Percentiles rank a stretch among this genome's conserved stretches.
phyloP scores from a whole-genome alignment of 2,888 invertebrate species.

The Zygaena filipendulae region DNA sequence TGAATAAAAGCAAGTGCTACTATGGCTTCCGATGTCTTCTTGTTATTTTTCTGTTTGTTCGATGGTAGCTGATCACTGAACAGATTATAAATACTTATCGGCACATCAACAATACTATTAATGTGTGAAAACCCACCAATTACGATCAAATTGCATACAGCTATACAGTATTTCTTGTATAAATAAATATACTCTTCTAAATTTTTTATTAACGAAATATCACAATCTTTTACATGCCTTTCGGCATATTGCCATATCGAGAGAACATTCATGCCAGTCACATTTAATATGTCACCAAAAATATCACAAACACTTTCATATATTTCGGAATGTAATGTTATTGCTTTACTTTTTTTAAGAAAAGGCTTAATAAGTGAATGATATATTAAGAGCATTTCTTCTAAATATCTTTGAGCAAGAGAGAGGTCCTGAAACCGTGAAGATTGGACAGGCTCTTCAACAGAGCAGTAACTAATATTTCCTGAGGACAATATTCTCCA shows the following conservation, averaged over 20 bases:
- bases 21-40: slow-evolving; percentile 67
- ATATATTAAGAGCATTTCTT: slow-evolving; percentile 74
- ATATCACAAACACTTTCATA: slow-evolving; percentile 74
- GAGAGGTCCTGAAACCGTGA: slow-evolving; percentile 64
- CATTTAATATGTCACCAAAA: slow-evolving; percentile 75
- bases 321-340: slow-evolving; percentile 65
- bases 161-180: slow-evolving; percentile 76
- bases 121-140: slow-evolving; percentile 77
- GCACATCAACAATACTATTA: slow-evolving; percentile 71
- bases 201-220: slow-evolving; percentile 75
- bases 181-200: slow-evolving; percentile 77
- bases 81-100: slow-evolving; percentile 62
- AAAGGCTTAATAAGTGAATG: slow-evolving; percentile 72
- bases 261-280: slow-evolving; percentile 74
- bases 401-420: slow-evolving; percentile 76
- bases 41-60: slow-evolving; percentile 63
- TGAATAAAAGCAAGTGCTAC: slow-evolving; percentile 70
- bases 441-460: slow-evolving; percentile 41
- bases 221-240: slow-evolving; percentile 72
- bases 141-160: slow-evolving; percentile 78
- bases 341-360: slow-evolving; percentile 70
- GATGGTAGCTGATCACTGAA: slow-evolving; percentile 67
- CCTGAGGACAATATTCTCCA: slow-evolving; percentile 58
- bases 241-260: slow-evolving; percentile 77
- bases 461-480: slow-evolving; percentile 55